Percentiles rank a stretch among this genome's conserved stretches.
Conservation (phyloP, 2,113 vertebrate genomes). For the Leptosomus discolor region DNA sequence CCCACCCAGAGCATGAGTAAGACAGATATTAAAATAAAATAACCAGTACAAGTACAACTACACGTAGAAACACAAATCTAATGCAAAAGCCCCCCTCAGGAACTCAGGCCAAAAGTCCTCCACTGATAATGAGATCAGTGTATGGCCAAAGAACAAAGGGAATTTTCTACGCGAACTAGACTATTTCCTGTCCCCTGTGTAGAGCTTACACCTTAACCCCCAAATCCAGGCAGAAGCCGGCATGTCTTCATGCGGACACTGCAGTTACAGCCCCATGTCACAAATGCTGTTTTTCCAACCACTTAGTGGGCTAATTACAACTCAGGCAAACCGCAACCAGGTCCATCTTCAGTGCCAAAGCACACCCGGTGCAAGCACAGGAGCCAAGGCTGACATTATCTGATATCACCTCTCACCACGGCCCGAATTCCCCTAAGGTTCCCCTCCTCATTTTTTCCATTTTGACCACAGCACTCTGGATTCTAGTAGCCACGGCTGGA, state of each 20-base stretch:
- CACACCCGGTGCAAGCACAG: background rate
- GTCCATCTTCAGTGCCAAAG: background rate
- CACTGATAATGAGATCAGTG: fast-evolving
- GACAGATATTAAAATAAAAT: background rate
- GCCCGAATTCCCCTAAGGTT: background rate
- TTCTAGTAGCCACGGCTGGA: background rate
- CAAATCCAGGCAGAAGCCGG: background rate
- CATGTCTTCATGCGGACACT: fast-evolving
- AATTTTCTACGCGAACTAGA: background rate
- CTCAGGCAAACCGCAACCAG: background rate
- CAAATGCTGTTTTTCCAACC: background rate
- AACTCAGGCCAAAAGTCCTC: background rate
- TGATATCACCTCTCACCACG: background rate
- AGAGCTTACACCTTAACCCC: background rate
- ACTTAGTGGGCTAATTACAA: background rate
- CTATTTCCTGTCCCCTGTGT: background rate
- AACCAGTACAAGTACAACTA: background rate
- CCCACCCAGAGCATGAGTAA: background rate
- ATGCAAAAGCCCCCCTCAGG: background rate
- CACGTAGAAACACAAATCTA: background rate
- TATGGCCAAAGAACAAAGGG: background rate
- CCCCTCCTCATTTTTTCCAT: background rate
- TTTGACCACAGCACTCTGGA: background rate
- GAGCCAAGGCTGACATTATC: background rate
- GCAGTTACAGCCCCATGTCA: background rate